Evolutionary conservation across 2,113 vertebrate genomes (phyloP).

Genomic region (Morone saxatilis): DNA sequence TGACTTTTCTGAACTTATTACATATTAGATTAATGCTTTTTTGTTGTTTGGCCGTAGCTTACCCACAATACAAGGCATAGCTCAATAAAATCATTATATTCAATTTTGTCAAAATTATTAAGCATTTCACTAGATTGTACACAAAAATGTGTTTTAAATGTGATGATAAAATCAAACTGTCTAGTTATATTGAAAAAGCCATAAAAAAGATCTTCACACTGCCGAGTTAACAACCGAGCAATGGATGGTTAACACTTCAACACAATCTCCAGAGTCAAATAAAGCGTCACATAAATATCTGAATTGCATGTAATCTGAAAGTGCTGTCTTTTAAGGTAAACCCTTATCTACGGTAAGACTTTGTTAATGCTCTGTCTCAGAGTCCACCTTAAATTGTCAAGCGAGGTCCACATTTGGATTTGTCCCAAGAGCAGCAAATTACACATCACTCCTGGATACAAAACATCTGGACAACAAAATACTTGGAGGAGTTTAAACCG

Average conservation of each 20-base stretch:
- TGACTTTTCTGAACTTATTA: too few species aligned
- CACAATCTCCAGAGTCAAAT: conserved; percentile 18
- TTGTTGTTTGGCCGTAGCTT: too few species aligned
- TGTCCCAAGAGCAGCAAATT: conserved; percentile 81
- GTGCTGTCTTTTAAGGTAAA: conserved; percentile 71
- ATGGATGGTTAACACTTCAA: conserved; percentile 24
- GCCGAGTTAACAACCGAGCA: not conserved
- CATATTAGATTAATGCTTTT: not conserved
- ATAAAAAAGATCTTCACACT: not conserved
- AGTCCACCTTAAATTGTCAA: conserved; percentile 75
- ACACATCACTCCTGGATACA: conserved; percentile 87
- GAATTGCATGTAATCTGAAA: conserved; percentile 36
- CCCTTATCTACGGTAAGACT: conserved; percentile 6
- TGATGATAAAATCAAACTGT: not conserved
- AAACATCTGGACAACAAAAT: conserved; percentile 96
- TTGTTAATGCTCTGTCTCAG: conserved; percentile 16
- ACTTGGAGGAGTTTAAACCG: conserved; percentile 83
- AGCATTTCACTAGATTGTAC: not conserved
- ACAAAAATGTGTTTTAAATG: not conserved
- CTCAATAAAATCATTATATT: not conserved
- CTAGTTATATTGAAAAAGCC: not conserved
- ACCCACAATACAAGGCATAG: not conserved
- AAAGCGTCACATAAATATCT: conserved; percentile 51
- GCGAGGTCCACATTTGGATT: conserved; percentile 72
- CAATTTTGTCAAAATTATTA: not conserved